Base-by-base conservation (phyloP, 2,888 invertebrate species). In the Buathra laborator region DNA sequence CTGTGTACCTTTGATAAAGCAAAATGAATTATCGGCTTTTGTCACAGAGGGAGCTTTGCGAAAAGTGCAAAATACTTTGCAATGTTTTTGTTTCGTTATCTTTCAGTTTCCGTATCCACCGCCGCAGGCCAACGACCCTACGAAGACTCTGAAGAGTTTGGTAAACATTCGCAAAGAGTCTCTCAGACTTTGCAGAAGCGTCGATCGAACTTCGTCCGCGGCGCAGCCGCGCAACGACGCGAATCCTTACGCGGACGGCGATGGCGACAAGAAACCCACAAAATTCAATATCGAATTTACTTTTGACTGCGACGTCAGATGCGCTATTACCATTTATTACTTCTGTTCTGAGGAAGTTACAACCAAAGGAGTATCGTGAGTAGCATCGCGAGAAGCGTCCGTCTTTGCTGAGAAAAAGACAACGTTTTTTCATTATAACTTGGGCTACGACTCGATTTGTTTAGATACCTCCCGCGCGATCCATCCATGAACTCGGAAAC, bases 151-250 rank as follows among this genome's bases (percentile, higher is more conserved):
- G 56, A 99, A 99, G 94, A 98, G 99, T 93, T 95, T 99, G 77
- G 97, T 99, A 0, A 99, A 99, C 93, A 99, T 99, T 85, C 95
- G 99, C 67, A 99, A 99, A 93, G 99, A 99, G 94, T 99, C 99
- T 0, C 95, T 99, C 56, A 95, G 98, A 86, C 97, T 99, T 94
- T 97, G 99, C 29, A 96, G 97, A 64, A 96, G 96, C 72, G 95
- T 96, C 0, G 96, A 96, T 86, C 96, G 96, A 71, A 95, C 95
- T 70, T 95, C 95, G 0, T 96, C 96, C 90, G 93, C 95, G 7
- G 94, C 94, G 6, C 91, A 92, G 46, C 94, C 94, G 56, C 91
- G 94, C 81, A 91, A 93, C 16, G 94, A 93, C 86, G 90, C 93
- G 37, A 94, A 94, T 86, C 95, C 95, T 70, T 94, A 94, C 53